phyloP scores from a whole-genome alignment of 2,797 vertebrate species.

The Acipenser transmontanus region DNA sequence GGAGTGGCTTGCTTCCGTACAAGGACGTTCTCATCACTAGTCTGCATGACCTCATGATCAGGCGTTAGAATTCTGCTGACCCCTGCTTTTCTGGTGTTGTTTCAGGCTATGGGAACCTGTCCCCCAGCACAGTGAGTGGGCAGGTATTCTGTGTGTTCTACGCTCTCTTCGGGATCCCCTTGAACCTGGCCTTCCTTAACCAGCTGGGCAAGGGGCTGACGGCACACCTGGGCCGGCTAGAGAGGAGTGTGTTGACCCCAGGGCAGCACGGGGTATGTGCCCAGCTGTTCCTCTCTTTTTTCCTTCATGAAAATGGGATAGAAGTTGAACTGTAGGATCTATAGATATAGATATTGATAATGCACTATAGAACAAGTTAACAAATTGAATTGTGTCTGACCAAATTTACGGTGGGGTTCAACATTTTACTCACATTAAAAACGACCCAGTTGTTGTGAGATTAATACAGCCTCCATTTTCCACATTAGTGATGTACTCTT shows the following conservation, averaged over 20 bases:
- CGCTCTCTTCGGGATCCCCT: slow-evolving; percentile 79
- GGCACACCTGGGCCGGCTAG: slow-evolving; percentile 59
- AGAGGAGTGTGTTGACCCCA: slow-evolving; percentile 58
- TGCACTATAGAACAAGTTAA: too few species aligned
- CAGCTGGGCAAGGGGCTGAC: slow-evolving; percentile 74
- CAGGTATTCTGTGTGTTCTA: slow-evolving; percentile 90
- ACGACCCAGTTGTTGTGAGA: background rate
- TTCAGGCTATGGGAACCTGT: slow-evolving; percentile 82
- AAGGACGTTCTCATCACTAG: too few species aligned
- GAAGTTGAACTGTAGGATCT: too few species aligned
- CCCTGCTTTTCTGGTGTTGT: background rate
- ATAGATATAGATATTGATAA: too few species aligned
- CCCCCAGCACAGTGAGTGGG: slow-evolving; percentile 77
- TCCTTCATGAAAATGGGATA: background rate
- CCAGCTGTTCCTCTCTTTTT: background rate
- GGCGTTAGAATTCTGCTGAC: too few species aligned
- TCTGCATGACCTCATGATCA: too few species aligned
- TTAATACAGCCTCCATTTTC: background rate
- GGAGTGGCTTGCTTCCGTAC: too few species aligned
- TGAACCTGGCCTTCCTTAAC: slow-evolving; percentile 83
- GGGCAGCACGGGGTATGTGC: slow-evolving; percentile 48
- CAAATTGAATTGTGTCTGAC: too few species aligned
- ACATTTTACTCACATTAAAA: too few species aligned
- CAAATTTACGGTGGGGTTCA: too few species aligned
- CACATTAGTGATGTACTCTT: too few species aligned